These are phyloP conservation scores for Campylomormyrus numenius DNA, from an alignment of 2,113 vertebrate species.

Conservation along the genomic window DNA sequence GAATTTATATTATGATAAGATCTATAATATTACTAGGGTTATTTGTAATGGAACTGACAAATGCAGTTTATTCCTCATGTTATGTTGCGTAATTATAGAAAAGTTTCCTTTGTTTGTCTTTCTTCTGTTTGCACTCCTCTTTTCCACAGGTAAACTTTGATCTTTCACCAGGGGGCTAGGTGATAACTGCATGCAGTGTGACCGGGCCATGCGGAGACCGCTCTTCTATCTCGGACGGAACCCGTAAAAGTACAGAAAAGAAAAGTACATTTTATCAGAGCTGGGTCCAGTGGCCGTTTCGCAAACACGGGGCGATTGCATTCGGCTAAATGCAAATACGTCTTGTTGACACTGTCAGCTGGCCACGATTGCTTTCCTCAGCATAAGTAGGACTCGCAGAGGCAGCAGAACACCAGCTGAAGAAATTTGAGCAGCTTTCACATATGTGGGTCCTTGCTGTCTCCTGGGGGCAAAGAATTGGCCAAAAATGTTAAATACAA, in stretches of 20 bases:
- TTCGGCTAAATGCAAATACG: constrained; percentile 50
- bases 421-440: not conserved
- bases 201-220: not conserved
- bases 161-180: not conserved
- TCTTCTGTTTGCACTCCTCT: not conserved
- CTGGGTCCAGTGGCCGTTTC: constrained; percentile 30
- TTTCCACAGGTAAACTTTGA: constrained; percentile 9
- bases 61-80: not conserved
- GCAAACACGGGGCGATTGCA: constrained; percentile 29
- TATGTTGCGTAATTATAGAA: not conserved
- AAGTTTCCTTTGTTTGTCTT: not conserved
- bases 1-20: not conserved
- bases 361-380: constrained; percentile 33
- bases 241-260: constrained; percentile 14
- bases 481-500: not conserved
- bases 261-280: constrained; percentile 29
- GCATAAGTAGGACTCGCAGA: constrained; percentile 37
- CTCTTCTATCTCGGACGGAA: constrained; percentile 1
- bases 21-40: not conserved
- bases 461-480: not conserved
- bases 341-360: constrained; percentile 44
- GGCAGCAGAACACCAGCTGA: not conserved
- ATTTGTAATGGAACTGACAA: not conserved
- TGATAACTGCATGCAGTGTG: not conserved
- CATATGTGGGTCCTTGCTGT: not conserved